Evolutionary conservation across 2,113 vertebrate genomes (phyloP), one percentile per base, ranked within the genome.

Genomic region (Catagonus wagneri): DNA sequence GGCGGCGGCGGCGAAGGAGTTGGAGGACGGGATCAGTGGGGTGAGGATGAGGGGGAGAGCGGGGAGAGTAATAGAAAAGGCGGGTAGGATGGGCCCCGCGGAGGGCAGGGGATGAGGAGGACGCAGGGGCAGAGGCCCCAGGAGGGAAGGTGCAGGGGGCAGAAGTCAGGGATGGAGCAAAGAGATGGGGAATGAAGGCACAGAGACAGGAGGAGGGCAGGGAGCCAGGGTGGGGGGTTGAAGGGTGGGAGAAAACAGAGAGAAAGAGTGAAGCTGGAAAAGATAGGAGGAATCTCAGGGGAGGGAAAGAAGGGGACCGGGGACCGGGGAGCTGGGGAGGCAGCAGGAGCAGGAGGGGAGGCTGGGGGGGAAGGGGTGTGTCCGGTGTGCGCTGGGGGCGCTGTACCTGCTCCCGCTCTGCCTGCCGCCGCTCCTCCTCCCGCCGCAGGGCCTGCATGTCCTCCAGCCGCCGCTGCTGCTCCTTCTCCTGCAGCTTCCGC

Each of bases 401-500:
- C 86, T 8, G 34, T 99, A 99, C 99, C 99, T 99, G 99, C 98
- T 99, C 99, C 36, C 99, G 98, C 97, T 99, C 99, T 0, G 99
- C 99, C 98, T 99, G 97, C 97, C 99, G 98, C 89, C 99, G 97
- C 93, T 99, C 99, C 97, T 99, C 99, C 98, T 99, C 99, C 56
- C 99, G 98, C 93, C 99, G 98, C 98, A 98, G 79, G 15, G 66
- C 98, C 52, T 98, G 98, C 86, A 99, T 98, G 98, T 99, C 99
- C 91, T 99, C 99, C 14, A 99, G 98, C 93, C 99, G 98, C 95
- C 99, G 96, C 95, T 98, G 99, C 98, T 99, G 99, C 97, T 99
- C 99, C 97, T 99, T 99, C 96, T 99, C 99, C 97, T 99, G 99
- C 98, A 99, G 99, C 98, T 99, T 99, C 97, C 99, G 98, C 98